Conservation (phyloP, 2,797 vertebrate species). For the Pipistrellus nathusii region DNA sequence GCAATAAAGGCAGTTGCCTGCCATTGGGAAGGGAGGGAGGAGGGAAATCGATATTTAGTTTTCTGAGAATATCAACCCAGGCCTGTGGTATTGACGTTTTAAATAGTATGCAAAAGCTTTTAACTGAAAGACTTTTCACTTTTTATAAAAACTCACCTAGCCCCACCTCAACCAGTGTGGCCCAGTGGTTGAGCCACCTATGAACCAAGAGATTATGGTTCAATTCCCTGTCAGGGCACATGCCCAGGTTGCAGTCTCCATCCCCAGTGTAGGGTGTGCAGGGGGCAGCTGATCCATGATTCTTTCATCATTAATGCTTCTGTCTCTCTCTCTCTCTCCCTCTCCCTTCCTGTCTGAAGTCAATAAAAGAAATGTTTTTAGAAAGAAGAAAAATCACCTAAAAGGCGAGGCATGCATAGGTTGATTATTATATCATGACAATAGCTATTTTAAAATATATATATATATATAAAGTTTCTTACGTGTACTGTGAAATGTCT, state of each 20-base stretch:
- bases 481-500: conserved; percentile 29
- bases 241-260: too few species aligned
- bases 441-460: conserved; percentile 12
- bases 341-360: too few species aligned
- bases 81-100: conserved; percentile 84
- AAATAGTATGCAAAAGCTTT: conserved; percentile 78
- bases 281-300: too few species aligned
- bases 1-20: conserved; percentile 72
- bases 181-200: too few species aligned
- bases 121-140: conserved; percentile 72
- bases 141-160: conserved; percentile 29
- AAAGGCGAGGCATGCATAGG: conserved; percentile 61
- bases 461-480: background rate
- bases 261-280: too few species aligned
- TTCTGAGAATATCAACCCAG: conserved; percentile 69
- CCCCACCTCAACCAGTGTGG: too few species aligned
- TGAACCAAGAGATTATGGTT: too few species aligned
- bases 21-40: conserved; percentile 70
- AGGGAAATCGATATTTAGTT: conserved; percentile 86
- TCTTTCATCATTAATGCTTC: too few species aligned
- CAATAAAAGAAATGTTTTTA: too few species aligned
- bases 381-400: background rate
- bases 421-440: conserved; percentile 56
- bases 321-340: too few species aligned
- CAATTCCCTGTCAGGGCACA: too few species aligned